phyloP scores from a whole-genome alignment of 2,113 vertebrate species.

The Toxotes chatareus region DNA sequence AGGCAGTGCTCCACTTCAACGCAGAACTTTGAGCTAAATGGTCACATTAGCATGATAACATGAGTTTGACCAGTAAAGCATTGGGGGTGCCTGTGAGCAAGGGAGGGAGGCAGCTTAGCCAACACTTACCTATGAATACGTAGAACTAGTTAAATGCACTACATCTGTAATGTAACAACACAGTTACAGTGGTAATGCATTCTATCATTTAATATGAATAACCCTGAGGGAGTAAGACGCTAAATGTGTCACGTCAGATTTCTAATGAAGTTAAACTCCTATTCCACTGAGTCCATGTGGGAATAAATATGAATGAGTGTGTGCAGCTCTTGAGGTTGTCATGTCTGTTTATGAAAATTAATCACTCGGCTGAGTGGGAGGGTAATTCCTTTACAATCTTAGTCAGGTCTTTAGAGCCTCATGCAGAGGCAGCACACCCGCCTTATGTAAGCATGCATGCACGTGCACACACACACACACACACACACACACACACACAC shows the following conservation, averaged over 20 bases:
- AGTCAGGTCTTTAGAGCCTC: slow-evolving; percentile 3
- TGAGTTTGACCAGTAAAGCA: no score
- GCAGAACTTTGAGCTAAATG: no score
- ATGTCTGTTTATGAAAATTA: slow-evolving; percentile 14
- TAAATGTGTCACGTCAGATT: slow-evolving; percentile 9
- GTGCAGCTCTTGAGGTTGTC: slow-evolving; percentile 1
- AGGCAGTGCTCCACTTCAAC: no score
- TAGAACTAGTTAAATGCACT: not conserved
- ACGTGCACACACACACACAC: not conserved
- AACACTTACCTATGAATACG: not conserved
- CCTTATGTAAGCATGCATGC: not conserved
- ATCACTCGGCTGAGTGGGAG: slow-evolving; percentile 21
- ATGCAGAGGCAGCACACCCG: not conserved
- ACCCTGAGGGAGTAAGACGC: not conserved
- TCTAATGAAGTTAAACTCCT: not conserved
- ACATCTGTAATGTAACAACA: not conserved
- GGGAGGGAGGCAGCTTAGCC: not conserved
- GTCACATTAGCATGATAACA: no score
- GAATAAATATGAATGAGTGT: slow-evolving; percentile 16
- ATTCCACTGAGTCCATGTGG: not conserved
- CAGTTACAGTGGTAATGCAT: not conserved
- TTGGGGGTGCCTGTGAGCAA: no score
- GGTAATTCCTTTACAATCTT: not conserved
- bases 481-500: not conserved
- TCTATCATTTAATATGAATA: slow-evolving; percentile 21